Evolutionary conservation across 2,113 vertebrate genomes (phyloP), one percentile per base, ranked within the genome.

Genomic region (Rhabdornis inornatus): DNA sequence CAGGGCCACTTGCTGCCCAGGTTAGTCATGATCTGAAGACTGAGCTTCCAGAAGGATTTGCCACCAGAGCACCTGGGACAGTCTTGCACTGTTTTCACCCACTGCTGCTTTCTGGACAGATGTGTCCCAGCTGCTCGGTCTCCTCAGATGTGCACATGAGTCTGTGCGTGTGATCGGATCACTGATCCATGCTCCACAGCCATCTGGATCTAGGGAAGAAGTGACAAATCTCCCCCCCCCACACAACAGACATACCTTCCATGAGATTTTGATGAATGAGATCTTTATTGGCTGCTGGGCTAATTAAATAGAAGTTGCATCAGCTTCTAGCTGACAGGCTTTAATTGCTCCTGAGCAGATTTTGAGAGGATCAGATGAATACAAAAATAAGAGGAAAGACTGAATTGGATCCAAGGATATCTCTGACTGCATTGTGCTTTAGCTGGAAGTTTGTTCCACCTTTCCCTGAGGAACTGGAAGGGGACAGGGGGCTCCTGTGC

Each of bases 241-340:
- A 6, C 10, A 10, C 30, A 56, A 68, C 45, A 15, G 21, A 82
- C 53, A 68, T 70, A 68, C 61, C 50, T 93, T 93, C 88, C 87
- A 63, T 52, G 81, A 91, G 83, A 90, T 95, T 90, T 84, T 97
- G 95, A 97, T 95, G 90, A 91, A 96, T 84, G 92, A 82, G 91
- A 92, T 90, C 90, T 92, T 97, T 95, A 96, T 95, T 92, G 95
- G 94, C 88, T 79, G 88, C 86, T 63, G 68, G 89, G 94, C 94
- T 97, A 97, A 96, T 97, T 96, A 96, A 97, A 96, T 90, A 96
- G 91, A 96, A 96, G 92, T 96, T 94, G 85, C 94, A 95, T 97
- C 94, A 97, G 71, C 91, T 95, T 90, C 75, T 88, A 90, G 83
- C 87, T 95, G 96, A 94, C 95, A 95, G 83, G 84, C 71, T 94